phyloP scores from a whole-genome alignment of 2,888 invertebrate genomes.

The Elegia similella region DNA sequence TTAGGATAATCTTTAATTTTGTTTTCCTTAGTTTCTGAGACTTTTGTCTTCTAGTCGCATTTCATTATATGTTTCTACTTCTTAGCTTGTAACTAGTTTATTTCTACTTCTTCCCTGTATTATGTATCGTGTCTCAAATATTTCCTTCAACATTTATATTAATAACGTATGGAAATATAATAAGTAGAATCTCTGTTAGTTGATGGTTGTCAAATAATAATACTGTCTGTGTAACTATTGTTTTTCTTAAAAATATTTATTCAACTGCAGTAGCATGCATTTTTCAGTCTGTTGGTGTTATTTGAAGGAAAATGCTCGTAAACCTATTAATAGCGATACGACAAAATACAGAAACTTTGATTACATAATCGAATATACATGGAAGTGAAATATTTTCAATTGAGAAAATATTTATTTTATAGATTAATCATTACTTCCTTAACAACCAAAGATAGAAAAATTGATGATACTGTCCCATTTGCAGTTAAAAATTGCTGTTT shows the following conservation, averaged over 20 bases:
- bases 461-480: slow-evolving; percentile 40
- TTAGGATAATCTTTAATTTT: slow-evolving; percentile 53
- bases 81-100: slow-evolving; percentile 28
- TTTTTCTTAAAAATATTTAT: slow-evolving; percentile 50
- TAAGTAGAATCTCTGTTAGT: slow-evolving; percentile 59
- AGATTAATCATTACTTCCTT: too few species aligned
- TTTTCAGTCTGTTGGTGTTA: slow-evolving; percentile 12
- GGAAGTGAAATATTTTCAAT: background rate
- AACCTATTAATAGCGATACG: background rate
- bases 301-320: background rate
- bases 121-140: slow-evolving; percentile 27
- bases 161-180: slow-evolving; percentile 34
- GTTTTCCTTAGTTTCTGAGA: slow-evolving; percentile 44
- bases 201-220: slow-evolving; percentile 57
- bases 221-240: slow-evolving; percentile 50
- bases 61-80: slow-evolving; percentile 42
- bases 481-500: slow-evolving; percentile 53
- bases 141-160: slow-evolving; percentile 37
- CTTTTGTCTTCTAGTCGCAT: slow-evolving; percentile 60
- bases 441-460: slow-evolving; percentile 29
- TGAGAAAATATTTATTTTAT: too few species aligned
- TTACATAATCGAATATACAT: background rate
- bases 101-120: slow-evolving; percentile 17
- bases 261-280: slow-evolving; percentile 21
- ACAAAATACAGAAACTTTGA: background rate